Evolutionary conservation across 2,888 invertebrate genomes (phyloP).

Genomic region (Tetranychus piercei): DNA sequence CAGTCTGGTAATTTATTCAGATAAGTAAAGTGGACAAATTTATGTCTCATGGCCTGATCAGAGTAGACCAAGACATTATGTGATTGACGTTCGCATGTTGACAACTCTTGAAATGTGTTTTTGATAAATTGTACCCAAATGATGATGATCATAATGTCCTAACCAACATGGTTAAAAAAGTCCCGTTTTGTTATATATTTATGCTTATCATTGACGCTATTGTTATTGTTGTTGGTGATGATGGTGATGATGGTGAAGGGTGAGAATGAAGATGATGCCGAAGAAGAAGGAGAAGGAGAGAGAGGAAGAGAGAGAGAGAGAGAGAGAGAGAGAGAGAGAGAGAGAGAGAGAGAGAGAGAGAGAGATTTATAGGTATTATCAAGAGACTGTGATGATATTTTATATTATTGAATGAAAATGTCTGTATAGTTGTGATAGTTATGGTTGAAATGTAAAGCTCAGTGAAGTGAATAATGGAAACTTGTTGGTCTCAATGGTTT

Average conservation of each 20-base stretch:
- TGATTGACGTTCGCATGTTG: too few species aligned
- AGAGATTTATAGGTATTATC: not conserved
- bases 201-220: not conserved
- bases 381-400: not conserved
- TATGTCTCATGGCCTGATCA: too few species aligned
- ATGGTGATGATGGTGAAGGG: not conserved
- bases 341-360: not conserved
- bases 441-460: not conserved
- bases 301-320: not conserved
- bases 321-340: not conserved
- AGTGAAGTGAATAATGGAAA: not conserved
- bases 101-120: not conserved
- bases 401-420: not conserved
- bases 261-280: not conserved
- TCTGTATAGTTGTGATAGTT: not conserved
- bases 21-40: too few species aligned
- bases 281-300: not conserved
- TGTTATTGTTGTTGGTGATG: not conserved
- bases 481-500: slow-evolving; percentile 1
- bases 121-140: not conserved
- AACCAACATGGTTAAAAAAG: not conserved
- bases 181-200: not conserved
- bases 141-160: not conserved
- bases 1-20: too few species aligned
- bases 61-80: too few species aligned